Evolutionary conservation across 2,113 vertebrate genomes (phyloP).

Genomic region (Leucosticte australis): DNA sequence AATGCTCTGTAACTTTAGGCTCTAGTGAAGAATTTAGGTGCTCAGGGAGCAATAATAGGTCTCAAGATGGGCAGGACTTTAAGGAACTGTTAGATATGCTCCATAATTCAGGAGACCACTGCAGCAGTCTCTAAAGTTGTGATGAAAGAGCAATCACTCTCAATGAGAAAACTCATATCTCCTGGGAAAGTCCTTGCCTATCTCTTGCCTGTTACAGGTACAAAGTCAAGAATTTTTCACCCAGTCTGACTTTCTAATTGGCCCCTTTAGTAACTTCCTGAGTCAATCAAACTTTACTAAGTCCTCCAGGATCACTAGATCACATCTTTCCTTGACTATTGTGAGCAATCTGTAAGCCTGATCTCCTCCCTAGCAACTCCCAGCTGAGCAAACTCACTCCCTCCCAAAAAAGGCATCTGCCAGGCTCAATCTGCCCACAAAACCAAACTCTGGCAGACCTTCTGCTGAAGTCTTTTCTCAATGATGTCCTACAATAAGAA

Average conservation of each 20-base stretch:
- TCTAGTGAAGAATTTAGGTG: background rate
- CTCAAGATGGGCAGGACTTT: background rate
- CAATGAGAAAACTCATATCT: background rate
- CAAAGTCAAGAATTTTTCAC: background rate
- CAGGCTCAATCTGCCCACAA: background rate
- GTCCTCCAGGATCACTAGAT: background rate
- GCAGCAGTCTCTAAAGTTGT: background rate
- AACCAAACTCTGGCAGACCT: background rate
- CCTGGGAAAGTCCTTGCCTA: background rate
- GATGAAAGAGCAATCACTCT: background rate
- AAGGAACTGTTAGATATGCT: background rate
- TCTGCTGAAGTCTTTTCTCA: background rate
- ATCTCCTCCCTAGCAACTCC: background rate
- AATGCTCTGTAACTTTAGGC: background rate
- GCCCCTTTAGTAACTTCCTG: background rate
- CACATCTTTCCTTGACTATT: background rate
- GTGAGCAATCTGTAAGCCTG: background rate
- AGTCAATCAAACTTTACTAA: background rate
- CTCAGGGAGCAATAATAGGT: accelerated
- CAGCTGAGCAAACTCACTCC: background rate
- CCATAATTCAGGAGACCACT: background rate
- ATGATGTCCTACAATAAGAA: background rate
- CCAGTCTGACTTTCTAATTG: background rate
- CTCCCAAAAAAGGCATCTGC: background rate
- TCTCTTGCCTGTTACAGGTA: background rate